phyloP scores from a whole-genome alignment of 2,888 invertebrate species.

The Plagodis dolabraria region DNA sequence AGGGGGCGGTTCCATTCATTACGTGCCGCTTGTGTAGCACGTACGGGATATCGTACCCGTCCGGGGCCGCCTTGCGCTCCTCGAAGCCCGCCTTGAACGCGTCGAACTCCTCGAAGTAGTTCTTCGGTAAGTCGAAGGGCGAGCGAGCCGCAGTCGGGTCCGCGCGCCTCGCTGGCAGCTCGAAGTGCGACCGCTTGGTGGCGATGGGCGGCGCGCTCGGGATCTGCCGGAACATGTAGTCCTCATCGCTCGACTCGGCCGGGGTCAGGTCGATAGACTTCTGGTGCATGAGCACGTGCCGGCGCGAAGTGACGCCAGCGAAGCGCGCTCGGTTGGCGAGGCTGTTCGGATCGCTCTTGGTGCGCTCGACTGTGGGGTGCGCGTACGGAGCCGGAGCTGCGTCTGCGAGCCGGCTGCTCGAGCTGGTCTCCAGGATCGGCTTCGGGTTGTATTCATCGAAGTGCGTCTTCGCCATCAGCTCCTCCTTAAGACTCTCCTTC shows the following conservation, averaged over 20 bases:
- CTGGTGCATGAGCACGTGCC: conserved; percentile 93
- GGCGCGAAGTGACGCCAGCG: conserved; percentile 89
- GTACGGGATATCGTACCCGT: conserved; percentile 92
- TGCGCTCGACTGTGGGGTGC: conserved; percentile 91
- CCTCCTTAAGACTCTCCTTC: conserved; percentile 86
- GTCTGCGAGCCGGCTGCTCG: conserved; percentile 80
- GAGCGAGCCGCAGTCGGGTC: conserved; percentile 86
- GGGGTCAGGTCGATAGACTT: conserved; percentile 94
- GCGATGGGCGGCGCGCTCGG: conserved; percentile 90
- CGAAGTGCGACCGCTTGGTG: conserved; percentile 89
- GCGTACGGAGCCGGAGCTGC: conserved; percentile 81
- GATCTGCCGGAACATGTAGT: conserved; percentile 91
- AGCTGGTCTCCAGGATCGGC: conserved; percentile 80
- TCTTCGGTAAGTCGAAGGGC: conserved; percentile 89
- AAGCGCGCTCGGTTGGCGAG: conserved; percentile 89
- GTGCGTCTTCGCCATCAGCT: conserved; percentile 87
- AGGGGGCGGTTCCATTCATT: conserved; percentile 92
- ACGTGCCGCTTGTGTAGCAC: conserved; percentile 93
- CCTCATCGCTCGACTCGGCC: conserved; percentile 93
- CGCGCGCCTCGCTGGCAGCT: conserved; percentile 83
- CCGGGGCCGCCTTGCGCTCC: conserved; percentile 71
- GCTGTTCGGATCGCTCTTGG: conserved; percentile 94
- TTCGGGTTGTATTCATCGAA: conserved; percentile 91
- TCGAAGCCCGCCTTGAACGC: conserved; percentile 83
- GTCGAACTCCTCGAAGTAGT: conserved; percentile 88